These are phyloP conservation scores for Chironomus tentans DNA, from an alignment of 2,888 invertebrate species.

Conservation along the genomic window DNA sequence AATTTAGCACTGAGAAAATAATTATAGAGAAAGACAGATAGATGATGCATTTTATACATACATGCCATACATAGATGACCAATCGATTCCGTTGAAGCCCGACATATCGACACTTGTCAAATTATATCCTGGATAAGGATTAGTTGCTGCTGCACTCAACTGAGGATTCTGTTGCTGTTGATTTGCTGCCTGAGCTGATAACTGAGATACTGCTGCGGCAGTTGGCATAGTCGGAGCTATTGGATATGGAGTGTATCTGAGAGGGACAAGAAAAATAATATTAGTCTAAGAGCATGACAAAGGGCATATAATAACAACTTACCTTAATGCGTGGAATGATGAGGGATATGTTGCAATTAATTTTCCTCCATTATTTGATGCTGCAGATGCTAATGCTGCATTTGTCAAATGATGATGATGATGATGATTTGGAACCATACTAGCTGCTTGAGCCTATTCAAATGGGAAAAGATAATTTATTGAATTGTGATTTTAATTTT, in stretches of 20 bases:
- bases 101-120: slow-evolving; percentile 82
- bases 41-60: slow-evolving; percentile 55
- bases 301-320: slow-evolving; percentile 28
- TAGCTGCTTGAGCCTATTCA: slow-evolving; percentile 40
- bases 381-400: slow-evolving; percentile 42
- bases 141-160: slow-evolving; percentile 50
- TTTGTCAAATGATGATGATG: slow-evolving; percentile 41
- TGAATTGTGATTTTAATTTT: no score
- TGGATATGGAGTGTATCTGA: slow-evolving; percentile 55
- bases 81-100: slow-evolving; percentile 84
- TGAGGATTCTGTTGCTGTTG: slow-evolving; percentile 30
- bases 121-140: slow-evolving; percentile 67
- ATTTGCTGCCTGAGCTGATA: slow-evolving; percentile 24
- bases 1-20: neutral
- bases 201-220: slow-evolving; percentile 43
- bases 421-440: slow-evolving; percentile 41
- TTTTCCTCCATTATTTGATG: slow-evolving; percentile 56
- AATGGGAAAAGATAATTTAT: no score
- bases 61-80: slow-evolving; percentile 86
- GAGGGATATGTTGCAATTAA: slow-evolving; percentile 54
- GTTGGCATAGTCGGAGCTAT: slow-evolving; percentile 47
- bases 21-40: neutral
- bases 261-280: slow-evolving; percentile 37
- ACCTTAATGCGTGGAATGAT: slow-evolving; percentile 42
- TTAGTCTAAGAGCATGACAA: neutral